A percentile compares a stretch with the other conserved stretches of the same genome.
These are phyloP conservation scores for Laterallus jamaicensis DNA, from an alignment of 2,113 vertebrate species.

Conservation along the genomic window DNA sequence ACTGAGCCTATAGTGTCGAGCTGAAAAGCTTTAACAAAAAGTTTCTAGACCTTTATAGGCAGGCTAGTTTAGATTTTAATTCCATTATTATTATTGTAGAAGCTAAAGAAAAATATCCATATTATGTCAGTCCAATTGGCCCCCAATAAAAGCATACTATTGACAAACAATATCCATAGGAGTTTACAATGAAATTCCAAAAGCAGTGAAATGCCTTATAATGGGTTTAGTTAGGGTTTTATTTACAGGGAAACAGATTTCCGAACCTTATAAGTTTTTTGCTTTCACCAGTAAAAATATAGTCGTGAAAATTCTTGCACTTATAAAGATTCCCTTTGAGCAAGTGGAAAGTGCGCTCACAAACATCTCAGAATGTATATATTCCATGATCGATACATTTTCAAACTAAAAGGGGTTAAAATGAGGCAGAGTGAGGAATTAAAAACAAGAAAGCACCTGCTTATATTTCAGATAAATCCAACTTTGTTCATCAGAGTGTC, in stretches of 20 bases:
- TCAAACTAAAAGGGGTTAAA: not conserved
- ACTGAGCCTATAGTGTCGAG: not conserved
- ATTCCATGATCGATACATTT: not conserved
- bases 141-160: not conserved
- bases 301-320: not conserved
- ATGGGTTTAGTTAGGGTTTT: not conserved
- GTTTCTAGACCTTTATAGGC: not conserved
- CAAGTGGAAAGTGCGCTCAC: not conserved
- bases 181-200: not conserved
- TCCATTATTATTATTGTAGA: not conserved
- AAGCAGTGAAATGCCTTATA: not conserved
- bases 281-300: not conserved
- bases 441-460: not conserved
- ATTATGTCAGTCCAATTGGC: not conserved
- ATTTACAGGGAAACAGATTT: not conserved
- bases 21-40: not conserved
- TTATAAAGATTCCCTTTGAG: not conserved
- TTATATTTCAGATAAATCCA: not conserved
- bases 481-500: not conserved
- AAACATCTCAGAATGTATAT: not conserved
- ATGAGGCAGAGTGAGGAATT: not conserved
- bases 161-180: not conserved
- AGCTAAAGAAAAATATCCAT: not conserved
- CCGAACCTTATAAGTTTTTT: not conserved
- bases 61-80: not conserved